These are phyloP conservation scores for Lypha dubia DNA, from an alignment of 2,888 invertebrate species.

Conservation along the genomic window DNA sequence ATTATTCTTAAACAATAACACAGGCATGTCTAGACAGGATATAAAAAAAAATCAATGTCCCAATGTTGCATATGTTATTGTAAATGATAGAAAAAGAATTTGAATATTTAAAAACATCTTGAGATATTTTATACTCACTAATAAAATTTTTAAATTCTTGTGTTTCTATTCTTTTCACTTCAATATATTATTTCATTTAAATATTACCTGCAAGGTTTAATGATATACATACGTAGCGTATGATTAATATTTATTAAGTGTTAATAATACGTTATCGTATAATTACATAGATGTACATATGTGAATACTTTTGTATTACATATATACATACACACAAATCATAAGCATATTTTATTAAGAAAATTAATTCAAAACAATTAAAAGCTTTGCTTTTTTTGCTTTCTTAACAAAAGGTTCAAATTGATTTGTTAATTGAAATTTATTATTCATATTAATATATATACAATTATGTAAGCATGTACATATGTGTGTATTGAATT, in stretches of 20 bases:
- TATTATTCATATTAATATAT: neutral
- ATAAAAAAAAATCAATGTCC: slow-evolving; percentile 18
- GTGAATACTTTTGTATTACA: neutral
- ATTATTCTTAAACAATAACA: slow-evolving; percentile 24
- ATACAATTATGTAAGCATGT: neutral
- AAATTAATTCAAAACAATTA: slow-evolving; percentile 26
- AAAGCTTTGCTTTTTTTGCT: neutral
- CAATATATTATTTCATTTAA: no score
- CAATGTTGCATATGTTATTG: neutral
- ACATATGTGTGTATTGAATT: neutral
- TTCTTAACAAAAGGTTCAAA: neutral
- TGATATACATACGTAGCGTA: neutral
- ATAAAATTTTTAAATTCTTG: no score
- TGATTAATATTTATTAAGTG: slow-evolving; percentile 26
- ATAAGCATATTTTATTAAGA: neutral
- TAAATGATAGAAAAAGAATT: neutral
- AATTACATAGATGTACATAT: neutral
- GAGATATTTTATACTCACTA: neutral
- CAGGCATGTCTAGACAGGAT: slow-evolving; percentile 56
- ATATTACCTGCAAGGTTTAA: neutral
- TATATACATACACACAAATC: neutral
- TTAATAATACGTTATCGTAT: slow-evolving; percentile 12
- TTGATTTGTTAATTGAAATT: slow-evolving; percentile 1
- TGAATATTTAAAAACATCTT: neutral
- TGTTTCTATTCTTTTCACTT: no score